These are phyloP conservation scores for Terrapene triunguis DNA, from an alignment of 2,113 vertebrate species.

Conservation along the genomic window DNA sequence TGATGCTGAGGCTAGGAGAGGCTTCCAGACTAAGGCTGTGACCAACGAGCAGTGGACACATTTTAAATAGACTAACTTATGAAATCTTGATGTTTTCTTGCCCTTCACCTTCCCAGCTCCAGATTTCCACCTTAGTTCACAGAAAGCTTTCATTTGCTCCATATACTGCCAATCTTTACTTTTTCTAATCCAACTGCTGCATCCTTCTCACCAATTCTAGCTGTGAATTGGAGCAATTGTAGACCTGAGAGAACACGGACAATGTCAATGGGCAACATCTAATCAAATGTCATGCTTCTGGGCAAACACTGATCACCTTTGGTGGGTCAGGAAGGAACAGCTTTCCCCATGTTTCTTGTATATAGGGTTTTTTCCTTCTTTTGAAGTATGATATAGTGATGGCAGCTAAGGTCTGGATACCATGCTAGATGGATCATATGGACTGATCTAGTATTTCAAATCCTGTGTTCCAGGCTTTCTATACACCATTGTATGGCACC, in stretches of 20 bases:
- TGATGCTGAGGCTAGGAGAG: background rate
- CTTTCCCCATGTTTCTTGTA: background rate
- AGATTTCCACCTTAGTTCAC: fast-evolving
- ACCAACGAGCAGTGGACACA: fast-evolving
- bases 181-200: background rate
- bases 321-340: background rate
- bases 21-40: background rate
- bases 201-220: background rate
- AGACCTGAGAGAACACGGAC: background rate
- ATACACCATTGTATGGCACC: fast-evolving
- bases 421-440: fast-evolving
- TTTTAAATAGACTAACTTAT: background rate
- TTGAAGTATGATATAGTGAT: background rate
- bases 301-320: background rate
- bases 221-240: background rate
- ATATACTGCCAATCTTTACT: background rate
- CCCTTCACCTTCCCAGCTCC: background rate
- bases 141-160: background rate
- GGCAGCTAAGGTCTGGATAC: background rate
- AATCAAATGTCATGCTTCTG: background rate
- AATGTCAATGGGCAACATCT: conserved; percentile 3
- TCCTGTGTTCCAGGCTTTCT: background rate
- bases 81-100: background rate
- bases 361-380: background rate
- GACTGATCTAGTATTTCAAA: background rate